Base-by-base conservation (phyloP, 2,113 vertebrate genomes). In the Oreocharis arfaki region DNA sequence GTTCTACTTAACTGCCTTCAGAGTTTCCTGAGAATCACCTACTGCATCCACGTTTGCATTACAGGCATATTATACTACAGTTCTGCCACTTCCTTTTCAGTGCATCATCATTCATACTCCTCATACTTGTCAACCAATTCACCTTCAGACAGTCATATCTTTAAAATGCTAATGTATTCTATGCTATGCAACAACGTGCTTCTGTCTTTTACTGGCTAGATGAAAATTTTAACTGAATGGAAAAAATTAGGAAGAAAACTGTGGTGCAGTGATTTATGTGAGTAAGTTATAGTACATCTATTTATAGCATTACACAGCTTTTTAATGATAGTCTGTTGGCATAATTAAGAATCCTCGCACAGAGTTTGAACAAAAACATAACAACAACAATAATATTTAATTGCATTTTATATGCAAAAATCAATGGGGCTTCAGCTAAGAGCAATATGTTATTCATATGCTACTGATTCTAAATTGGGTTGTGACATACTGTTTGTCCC, bases 351-450 rank as follows among this genome's bases (percentile, higher is more conserved):
- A 74, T 49, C 60, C 55, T 91, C 83, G 53, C 49, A 82, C 18
- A 57, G 60, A 79, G 49, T 75, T 93, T 85, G 57, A 74, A 90
- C 70, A 85, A 92, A 87, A 77, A 20, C 68, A 90, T 56, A 71
- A 53, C 50, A 92, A 56, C 65, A 92, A 59, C 56, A 90, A 87
- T 87, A 94, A 82, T 71, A 82, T 73, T 91, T 87, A 92, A 94
- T 93, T 93, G 75, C 84, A 91, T 90, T 93, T 91, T 87, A 79
- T 69, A 95, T 88, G 84, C 91, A 90, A 80, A 91, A 94, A 87
- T 96, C 92, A 91, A 90, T 63, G 87, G 53, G 65, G 59, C 52
- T 91, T 93, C 84, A 89, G 60, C 87, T 82, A 91, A 69, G 35
- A 91, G 69, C 71, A 96, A 65, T 84, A 87, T 53, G 47, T 84